Evolutionary conservation across 2,113 vertebrate genomes (phyloP), one percentile per base, ranked within the genome.

Genomic region (Gasterosteus aculeatus): DNA sequence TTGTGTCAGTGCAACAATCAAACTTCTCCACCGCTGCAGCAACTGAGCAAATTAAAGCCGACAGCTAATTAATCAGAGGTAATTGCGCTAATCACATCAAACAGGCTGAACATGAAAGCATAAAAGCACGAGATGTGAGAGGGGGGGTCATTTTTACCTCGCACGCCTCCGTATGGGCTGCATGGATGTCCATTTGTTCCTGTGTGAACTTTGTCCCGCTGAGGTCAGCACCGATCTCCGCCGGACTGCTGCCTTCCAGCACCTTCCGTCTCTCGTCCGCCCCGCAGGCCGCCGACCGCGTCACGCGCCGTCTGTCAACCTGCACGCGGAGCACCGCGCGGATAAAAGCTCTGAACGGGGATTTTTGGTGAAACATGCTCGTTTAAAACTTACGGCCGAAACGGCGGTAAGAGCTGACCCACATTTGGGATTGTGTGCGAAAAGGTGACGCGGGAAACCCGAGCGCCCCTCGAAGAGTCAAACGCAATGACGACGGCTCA

Each of bases 91-190:
- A 63, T 54, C 62, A 41, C 35, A 68, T 26, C 16, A 53, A 53
- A 19, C 29, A 12, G n/a, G 12, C 16, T 54, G 16, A 9, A 63
- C 46, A 53, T 41, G 72, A 54, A 22, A 22, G 53, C 47, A 49
- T 14, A 1, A 65, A 2, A 51, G 59, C 35, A 38, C 22, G 22
- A 26, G 31, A 54, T 53, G 3, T 1, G 0, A 15, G 0, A 26
- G 22, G 22, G 22, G 15, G 38, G 69, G 60, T 19, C 42, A 16
- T 8, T 64, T 82, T 87, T 78, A 95, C 94, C 93, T 91, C 76
- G 68, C 94, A 94, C 0, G 94, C 92, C 54, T 92, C 73, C 73
- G 51, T 65, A 42, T 95, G 94, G 56, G 69, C 35, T 15, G 39
- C 76, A 8, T 91, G 75, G 62, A 94, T 86, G 53, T 19, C 3